Percentiles rank a stretch among this genome's conserved stretches.
Conservation (phyloP, 2,888 invertebrate species). For the Hymenopus coronatus region DNA sequence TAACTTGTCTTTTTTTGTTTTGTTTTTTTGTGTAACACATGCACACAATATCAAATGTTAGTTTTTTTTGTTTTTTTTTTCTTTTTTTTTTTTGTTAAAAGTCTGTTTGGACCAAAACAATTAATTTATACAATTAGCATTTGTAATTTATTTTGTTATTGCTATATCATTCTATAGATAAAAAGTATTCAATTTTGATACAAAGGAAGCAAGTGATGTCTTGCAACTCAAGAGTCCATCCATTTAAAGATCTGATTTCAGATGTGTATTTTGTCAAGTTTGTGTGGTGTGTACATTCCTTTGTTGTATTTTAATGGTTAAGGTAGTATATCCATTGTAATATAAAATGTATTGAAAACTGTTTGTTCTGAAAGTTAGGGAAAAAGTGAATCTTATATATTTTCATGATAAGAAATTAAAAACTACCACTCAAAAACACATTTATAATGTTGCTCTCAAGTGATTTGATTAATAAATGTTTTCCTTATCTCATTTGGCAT, state of each 20-base stretch:
- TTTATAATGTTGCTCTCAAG: neutral
- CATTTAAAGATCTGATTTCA: slow-evolving; percentile 10
- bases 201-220: neutral
- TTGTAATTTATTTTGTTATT: neutral
- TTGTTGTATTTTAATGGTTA: neutral
- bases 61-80: too few relatives aligned
- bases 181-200: neutral
- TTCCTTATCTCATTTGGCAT: neutral
- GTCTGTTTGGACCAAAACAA: neutral
- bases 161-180: too few relatives aligned
- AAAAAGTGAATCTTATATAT: neutral
- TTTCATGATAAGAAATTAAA: neutral
- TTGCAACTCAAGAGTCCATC: slow-evolving; percentile 24
- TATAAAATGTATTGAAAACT: neutral
- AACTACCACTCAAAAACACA: neutral
- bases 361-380: neutral
- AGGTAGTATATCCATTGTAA: neutral
- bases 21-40: neutral
- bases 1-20: too few relatives aligned
- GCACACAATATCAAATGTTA: neutral
- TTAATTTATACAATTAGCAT: neutral
- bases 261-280: neutral
- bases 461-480: neutral
- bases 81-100: neutral
- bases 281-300: neutral